Evolutionary conservation across 2,113 vertebrate species (phyloP), one percentile per base, ranked within the genome.

Genomic region (Plecotus auritus): DNA sequence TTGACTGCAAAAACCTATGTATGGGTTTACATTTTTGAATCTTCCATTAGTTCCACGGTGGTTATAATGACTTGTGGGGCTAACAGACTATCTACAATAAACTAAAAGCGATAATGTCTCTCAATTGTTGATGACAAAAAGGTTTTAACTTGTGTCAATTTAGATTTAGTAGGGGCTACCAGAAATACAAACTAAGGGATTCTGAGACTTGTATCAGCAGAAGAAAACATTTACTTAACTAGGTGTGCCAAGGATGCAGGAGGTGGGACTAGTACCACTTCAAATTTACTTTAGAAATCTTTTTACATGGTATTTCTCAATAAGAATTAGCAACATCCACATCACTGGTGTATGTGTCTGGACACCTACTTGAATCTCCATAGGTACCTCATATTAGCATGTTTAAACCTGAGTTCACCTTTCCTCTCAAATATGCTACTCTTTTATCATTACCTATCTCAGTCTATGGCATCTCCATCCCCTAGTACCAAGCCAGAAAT

Each of bases 41-140:
- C 23, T 85, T 95, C 77, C 81, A 59, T 74, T 78, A 73, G 32
- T 32, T 32, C 56, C 51, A 81, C 0, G n/a, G 13, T 59, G 8
- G 61, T 90, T 77, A 18, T 1, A 90, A 69, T 18, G 81, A 47
- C 76, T 26, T 90, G 40, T 61, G 32, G 30, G n/a, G 16, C 30
- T 81, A 94, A 81, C 20, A 22, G 64, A 28, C 51, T 69, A 70
- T n/a, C 28, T 76, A 74, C 37, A 56, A 88, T 51, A n/a, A 91
- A 91, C 32, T 91, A 81, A 96, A 90, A 91, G 54, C 56, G 76
- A 3, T 81, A 67, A 64, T 67, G 81, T 90, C 78, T 77, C 67
- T 86, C 42, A 77, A 78, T 0, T 87, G 14, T n/a, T 87, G 26
- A 88, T 61, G 45, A 17, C 22, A 83, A 94, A 76, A 54, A 77